phyloP scores from a whole-genome alignment of 2,797 vertebrate species.

The Rhinichthys osculus region DNA sequence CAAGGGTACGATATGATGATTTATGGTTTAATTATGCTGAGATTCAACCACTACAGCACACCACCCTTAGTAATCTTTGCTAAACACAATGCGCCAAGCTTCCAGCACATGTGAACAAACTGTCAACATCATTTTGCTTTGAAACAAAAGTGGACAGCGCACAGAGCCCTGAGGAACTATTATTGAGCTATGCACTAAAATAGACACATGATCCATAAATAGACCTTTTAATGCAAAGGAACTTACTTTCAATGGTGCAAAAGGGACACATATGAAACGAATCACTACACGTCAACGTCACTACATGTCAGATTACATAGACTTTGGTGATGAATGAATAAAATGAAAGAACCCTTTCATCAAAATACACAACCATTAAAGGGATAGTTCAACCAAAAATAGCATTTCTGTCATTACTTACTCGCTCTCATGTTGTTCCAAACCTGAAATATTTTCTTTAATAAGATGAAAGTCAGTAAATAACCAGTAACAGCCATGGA shows the following conservation, averaged over 20 bases:
- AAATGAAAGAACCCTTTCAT: neutral
- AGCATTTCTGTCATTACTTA: neutral
- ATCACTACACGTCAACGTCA: neutral
- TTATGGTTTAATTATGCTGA: neutral
- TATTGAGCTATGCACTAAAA: constrained; percentile 31
- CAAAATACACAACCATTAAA: constrained; percentile 1
- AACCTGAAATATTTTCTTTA: neutral
- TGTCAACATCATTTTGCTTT: constrained; percentile 16
- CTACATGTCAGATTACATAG: neutral
- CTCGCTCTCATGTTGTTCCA: neutral
- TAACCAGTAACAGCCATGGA: neutral
- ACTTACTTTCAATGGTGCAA: constrained; percentile 13
- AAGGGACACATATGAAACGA: neutral
- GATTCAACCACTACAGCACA: neutral
- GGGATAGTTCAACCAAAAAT: neutral
- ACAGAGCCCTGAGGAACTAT: constrained; percentile 23
- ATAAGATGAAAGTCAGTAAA: neutral
- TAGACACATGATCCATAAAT: constrained; percentile 36
- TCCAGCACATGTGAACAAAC: neutral
- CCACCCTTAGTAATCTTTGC: neutral
- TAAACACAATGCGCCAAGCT: neutral
- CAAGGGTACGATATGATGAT: neutral
- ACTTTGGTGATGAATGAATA: neutral
- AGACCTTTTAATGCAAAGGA: constrained; percentile 38
- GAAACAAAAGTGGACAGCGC: constrained; percentile 27